These are phyloP conservation scores for Atta cephalotes DNA, from an alignment of 1,140 invertebrate genomes.

Conservation along the genomic window DNA sequence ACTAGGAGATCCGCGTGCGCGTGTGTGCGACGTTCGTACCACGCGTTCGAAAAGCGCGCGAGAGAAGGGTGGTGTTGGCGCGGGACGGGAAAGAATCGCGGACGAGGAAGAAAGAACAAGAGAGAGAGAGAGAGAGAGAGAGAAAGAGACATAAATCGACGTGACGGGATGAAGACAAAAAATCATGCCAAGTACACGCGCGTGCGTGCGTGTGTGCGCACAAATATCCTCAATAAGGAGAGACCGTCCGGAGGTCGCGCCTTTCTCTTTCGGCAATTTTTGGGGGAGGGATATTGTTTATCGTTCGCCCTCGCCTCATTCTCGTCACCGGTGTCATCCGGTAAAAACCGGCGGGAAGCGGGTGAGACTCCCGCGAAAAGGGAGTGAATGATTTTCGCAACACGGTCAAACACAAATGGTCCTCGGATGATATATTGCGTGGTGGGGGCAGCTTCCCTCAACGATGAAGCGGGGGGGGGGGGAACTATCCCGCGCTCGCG, in stretches of 20 bases:
- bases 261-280: constrained; percentile 28
- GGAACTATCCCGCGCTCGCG: constrained; percentile 23
- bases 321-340: neutral
- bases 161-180: neutral
- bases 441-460: neutral
- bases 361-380: neutral
- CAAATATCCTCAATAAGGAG: constrained; percentile 12
- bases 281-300: neutral
- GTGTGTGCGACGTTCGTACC: constrained; percentile 47
- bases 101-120: neutral
- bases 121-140: neutral
- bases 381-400: constrained; percentile 10
- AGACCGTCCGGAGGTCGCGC: neutral
- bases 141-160: neutral
- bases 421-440: neutral
- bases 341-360: constrained; percentile 1
- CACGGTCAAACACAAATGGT: neutral
- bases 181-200: neutral
- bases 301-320: neutral
- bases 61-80: constrained; percentile 57
- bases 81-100: neutral
- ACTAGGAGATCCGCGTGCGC: constrained; percentile 34
- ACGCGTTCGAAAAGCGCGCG: constrained; percentile 75
- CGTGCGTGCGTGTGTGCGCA: neutral
- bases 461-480: neutral